phyloP scores from a whole-genome alignment of 2,797 vertebrate genomes.

The Forpus xanthops region DNA sequence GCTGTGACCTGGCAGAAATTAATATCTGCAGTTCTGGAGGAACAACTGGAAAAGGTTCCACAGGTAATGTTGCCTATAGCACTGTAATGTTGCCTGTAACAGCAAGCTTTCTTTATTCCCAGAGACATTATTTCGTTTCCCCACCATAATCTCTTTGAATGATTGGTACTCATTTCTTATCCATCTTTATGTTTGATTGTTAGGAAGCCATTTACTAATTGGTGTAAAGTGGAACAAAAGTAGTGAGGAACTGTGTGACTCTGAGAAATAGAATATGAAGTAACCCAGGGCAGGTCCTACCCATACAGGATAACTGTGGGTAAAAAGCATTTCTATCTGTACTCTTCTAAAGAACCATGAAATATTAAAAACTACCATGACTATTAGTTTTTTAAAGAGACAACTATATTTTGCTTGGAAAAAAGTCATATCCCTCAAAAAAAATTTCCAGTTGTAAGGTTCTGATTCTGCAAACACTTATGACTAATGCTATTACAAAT shows the following conservation, averaged over 20 bases:
- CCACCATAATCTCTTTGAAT: background rate
- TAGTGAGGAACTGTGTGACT: background rate
- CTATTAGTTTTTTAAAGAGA: background rate
- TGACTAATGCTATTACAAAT: background rate
- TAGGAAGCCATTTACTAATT: background rate
- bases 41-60: constrained; percentile 82
- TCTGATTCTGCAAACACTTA: background rate
- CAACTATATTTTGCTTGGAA: background rate
- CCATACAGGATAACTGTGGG: background rate
- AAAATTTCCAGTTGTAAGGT: background rate
- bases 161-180: background rate
- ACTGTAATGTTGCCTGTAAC: constrained; percentile 44
- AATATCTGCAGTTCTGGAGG: constrained; percentile 81
- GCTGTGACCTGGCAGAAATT: constrained; percentile 87
- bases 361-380: background rate
- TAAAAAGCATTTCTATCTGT: background rate
- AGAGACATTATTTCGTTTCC: background rate
- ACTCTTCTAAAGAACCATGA: background rate
- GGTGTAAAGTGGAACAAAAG: background rate
- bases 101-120: background rate
- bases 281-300: background rate
- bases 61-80: constrained; percentile 73
- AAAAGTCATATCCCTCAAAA: background rate
- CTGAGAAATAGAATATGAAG: background rate
- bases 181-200: background rate